Evolutionary conservation across 2,888 invertebrate genomes (phyloP), one percentile per base, ranked within the genome.

Genomic region (Polydrusus pterygomalis): DNA sequence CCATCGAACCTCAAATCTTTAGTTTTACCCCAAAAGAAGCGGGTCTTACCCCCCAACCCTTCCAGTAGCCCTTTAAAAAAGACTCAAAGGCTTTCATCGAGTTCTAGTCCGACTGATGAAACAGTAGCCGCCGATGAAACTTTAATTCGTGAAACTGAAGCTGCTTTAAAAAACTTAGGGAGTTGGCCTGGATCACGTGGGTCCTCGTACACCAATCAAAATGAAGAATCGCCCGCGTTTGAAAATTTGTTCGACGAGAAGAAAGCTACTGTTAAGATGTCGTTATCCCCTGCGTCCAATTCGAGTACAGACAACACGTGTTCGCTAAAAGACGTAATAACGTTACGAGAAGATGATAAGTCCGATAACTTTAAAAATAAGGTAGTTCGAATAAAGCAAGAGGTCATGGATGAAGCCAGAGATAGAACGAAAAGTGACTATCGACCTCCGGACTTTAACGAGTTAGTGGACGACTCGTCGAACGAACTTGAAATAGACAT

Each of bases 221-320:
- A 93, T 82, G 95, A 95, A 79, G 95, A 95, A 82, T 92, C 93
- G 38, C 93, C 94, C 51, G 93, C 93, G 67, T 96, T 95, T 83
- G 96, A 96, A 84, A 95, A 95, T 87, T 89, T 96, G 0, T 96
- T 96, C 84, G 94, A 95, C 83, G 95, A 95, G 83, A 95, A 95
- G 85, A 93, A 94, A 83, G 91, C 92, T n/a, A 87, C 86, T 72
- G 86, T 89, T 0, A 90, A 90, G 83, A 89, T 92, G 88, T 89
- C 92, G 43, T 93, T 93, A n/a, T 91, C 92, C 34, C 91, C 92
- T 47, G 91, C 92, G 1, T 89, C 88, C 54, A 88, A 88, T 79
- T 84, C 91, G 90, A 82, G 91, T 88, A 84, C 81, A 60, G 91
- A 90, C 74, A 91, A 91, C 77, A 87, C 89, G n/a, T 92, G 92